phyloP scores from a whole-genome alignment of 2,113 vertebrate species.

The Serinus canaria region DNA sequence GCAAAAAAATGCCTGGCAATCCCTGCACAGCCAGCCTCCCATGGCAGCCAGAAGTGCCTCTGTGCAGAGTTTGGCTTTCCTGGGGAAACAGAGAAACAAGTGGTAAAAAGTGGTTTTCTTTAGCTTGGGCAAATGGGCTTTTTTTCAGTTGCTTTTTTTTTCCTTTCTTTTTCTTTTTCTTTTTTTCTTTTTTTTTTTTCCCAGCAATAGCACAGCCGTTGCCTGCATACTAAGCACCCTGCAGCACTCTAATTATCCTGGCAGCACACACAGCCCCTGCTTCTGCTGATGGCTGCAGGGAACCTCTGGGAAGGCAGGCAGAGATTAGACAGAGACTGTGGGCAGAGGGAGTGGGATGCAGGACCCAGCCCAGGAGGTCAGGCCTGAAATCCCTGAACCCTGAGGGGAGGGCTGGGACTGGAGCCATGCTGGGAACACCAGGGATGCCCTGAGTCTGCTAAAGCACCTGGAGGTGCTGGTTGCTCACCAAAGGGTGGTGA shows the following conservation, averaged over 20 bases:
- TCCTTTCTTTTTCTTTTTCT: background rate
- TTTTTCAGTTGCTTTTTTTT: background rate
- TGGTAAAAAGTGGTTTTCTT: background rate
- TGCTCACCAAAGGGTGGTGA: background rate
- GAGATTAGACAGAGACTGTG: background rate
- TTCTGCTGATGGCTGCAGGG: slow-evolving; percentile 23
- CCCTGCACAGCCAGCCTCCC: background rate
- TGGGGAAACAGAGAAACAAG: background rate
- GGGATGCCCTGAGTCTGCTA: background rate
- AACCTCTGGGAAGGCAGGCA: background rate
- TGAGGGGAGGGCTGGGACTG: background rate
- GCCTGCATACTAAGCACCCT: slow-evolving; percentile 59
- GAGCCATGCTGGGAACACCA: background rate
- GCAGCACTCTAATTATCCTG: slow-evolving; percentile 53
- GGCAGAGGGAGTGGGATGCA: background rate
- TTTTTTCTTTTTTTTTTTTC: background rate
- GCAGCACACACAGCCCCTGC: slow-evolving; percentile 26
- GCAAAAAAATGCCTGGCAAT: background rate
- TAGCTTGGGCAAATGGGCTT: background rate
- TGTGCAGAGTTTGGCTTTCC: background rate
- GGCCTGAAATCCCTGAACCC: background rate
- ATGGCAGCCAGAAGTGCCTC: background rate
- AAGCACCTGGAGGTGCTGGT: background rate
- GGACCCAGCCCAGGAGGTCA: background rate
- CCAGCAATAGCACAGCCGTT: slow-evolving; percentile 2